These are phyloP conservation scores for Idaea aversata DNA, from an alignment of 2,888 invertebrate genomes.

Conservation along the genomic window DNA sequence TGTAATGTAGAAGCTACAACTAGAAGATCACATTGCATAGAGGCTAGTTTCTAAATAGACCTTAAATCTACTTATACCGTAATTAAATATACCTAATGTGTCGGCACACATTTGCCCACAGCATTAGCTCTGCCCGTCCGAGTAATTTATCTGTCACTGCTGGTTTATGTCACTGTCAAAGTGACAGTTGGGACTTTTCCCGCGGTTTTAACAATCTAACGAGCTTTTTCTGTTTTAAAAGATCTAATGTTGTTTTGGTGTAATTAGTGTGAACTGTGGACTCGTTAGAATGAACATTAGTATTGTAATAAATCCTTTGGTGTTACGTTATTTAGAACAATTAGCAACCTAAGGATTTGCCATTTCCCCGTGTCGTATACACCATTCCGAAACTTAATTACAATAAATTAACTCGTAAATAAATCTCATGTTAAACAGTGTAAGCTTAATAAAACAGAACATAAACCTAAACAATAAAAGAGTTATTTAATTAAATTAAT, in stretches of 20 bases:
- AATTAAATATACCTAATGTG: not conserved
- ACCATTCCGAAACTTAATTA: conserved; percentile 6
- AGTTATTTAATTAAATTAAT: conserved; percentile 4
- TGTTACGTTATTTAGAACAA: not conserved
- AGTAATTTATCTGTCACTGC: not conserved
- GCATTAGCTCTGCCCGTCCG: not conserved
- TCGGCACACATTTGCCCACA: not conserved
- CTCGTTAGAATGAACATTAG: not conserved
- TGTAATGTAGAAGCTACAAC: conserved; percentile 32
- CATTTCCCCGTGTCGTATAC: not conserved
- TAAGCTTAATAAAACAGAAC: not conserved
- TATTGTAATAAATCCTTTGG: not conserved
- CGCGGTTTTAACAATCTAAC: not conserved
- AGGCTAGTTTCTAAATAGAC: conserved; percentile 51
- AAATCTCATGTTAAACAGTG: conserved; percentile 3
- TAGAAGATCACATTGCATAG: conserved; percentile 75
- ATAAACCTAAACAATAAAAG: conserved; percentile 6
- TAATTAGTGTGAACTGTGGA: not conserved
- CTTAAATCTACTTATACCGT: not conserved
- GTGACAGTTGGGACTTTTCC: no score
- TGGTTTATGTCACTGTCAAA: no score
- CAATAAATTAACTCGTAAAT: conserved; percentile 14
- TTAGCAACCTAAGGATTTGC: not conserved
- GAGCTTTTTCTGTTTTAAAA: not conserved
- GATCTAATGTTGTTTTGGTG: no score